Percentiles rank a stretch among this genome's conserved stretches.
Evolutionary conservation across 1,140 invertebrate genomes (phyloP).

Genomic region (Diabrotica virgifera): DNA sequence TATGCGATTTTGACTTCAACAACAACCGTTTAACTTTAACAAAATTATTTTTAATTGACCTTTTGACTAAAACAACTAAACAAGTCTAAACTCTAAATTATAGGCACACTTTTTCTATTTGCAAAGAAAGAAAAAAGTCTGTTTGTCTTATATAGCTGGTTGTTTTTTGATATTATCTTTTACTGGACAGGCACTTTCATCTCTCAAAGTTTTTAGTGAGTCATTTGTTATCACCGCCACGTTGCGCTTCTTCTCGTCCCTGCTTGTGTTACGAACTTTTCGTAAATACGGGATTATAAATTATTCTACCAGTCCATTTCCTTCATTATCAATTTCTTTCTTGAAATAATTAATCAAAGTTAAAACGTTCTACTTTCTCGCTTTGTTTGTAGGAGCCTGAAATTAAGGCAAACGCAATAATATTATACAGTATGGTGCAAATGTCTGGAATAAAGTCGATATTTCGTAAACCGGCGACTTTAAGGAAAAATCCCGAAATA

Average conservation of each 20-base stretch:
- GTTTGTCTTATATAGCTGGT: not conserved
- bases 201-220: not conserved
- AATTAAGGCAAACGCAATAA: no score
- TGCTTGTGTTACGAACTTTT: not conserved
- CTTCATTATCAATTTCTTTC: not conserved
- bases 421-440: no score
- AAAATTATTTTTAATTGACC: no score
- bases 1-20: no score
- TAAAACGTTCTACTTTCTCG: not conserved
- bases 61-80: no score
- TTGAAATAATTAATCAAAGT: slow-evolving; percentile 1
- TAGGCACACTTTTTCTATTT: not conserved
- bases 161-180: not conserved
- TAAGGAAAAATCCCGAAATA: no score
- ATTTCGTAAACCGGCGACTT: no score
- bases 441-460: no score
- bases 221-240: not conserved
- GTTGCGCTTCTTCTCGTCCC: not conserved
- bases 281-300: slow-evolving; percentile 1
- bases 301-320: not conserved
- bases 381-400: not conserved
- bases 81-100: no score
- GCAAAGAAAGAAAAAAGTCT: not conserved
- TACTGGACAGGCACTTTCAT: slow-evolving; percentile 1
- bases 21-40: no score